Evolutionary conservation across 1,140 invertebrate genomes (phyloP).

Genomic region (Pseudobourletiella spinata): DNA sequence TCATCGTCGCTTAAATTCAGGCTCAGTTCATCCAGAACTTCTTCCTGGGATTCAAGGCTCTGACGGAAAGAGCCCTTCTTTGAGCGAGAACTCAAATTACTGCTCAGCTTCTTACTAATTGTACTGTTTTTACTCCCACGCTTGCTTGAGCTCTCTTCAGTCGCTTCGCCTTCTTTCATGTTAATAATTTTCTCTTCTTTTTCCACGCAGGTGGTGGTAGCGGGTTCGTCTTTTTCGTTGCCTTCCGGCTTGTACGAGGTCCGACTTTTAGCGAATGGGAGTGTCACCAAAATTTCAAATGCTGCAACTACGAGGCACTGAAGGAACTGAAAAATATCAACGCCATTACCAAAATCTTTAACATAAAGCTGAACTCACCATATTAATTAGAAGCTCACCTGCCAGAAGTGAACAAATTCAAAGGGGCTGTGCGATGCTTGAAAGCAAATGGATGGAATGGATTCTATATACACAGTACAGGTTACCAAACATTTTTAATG

Average conservation of each 20-base stretch:
- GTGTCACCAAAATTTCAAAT: conserved; percentile 5
- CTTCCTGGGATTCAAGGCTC: too few relatives aligned
- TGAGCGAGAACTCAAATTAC: too few relatives aligned
- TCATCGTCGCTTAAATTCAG: too few relatives aligned
- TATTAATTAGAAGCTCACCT: conserved; percentile 6
- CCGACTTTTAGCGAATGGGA: conserved; percentile 8
- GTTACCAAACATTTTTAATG: background rate
- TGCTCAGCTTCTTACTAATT: too few relatives aligned
- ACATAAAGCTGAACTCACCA: background rate
- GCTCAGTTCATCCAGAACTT: too few relatives aligned
- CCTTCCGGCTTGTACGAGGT: background rate
- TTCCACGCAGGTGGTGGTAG: too few relatives aligned
- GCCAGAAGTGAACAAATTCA: conserved; percentile 28
- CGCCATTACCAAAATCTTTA: background rate
- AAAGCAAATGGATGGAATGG: conserved; percentile 18
- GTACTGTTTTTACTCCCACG: too few relatives aligned
- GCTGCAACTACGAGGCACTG: conserved; percentile 21
- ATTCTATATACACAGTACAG: background rate
- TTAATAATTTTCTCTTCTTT: too few relatives aligned
- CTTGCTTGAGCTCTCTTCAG: too few relatives aligned
- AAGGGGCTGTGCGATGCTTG: conserved; percentile 30
- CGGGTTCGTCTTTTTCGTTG: background rate
- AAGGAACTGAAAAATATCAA: conserved; percentile 14
- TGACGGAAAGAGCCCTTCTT: too few relatives aligned
- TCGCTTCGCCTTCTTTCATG: too few relatives aligned